Conservation (phyloP, 2,113 vertebrate genomes). For the Corythaixoides concolor region DNA sequence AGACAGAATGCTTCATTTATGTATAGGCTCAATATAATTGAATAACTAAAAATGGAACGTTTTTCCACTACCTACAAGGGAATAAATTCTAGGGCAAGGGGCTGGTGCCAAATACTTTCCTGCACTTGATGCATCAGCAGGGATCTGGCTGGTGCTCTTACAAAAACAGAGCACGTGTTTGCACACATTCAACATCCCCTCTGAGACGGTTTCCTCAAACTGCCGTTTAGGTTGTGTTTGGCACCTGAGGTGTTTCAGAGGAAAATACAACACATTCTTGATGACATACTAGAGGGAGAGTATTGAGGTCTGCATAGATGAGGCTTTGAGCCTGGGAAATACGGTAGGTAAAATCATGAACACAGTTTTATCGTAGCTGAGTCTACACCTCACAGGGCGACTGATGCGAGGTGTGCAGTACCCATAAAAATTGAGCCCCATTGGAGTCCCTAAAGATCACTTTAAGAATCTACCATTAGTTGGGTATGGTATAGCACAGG, state of each 20-base stretch:
- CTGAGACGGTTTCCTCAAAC: background rate
- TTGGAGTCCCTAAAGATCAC: background rate
- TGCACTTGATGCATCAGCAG: conserved; percentile 36
- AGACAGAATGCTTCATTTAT: background rate
- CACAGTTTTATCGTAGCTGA: background rate
- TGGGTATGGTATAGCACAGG: background rate
- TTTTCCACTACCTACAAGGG: conserved; percentile 17
- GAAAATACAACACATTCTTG: conserved; percentile 7
- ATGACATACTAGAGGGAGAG: background rate
- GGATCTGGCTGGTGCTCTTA: conserved; percentile 45
- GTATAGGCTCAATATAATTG: background rate
- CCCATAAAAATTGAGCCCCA: background rate
- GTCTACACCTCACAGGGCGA: background rate
- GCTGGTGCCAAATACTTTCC: conserved; percentile 27
- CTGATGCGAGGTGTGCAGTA: background rate
- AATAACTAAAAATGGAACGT: background rate
- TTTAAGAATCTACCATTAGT: background rate
- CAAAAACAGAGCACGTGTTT: conserved; percentile 30
- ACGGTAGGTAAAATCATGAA: background rate
- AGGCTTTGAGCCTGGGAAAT: background rate
- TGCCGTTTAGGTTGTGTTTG: conserved; percentile 25
- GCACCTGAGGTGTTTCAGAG: conserved; percentile 8
- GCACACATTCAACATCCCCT: conserved; percentile 21
- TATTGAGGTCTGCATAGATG: background rate
- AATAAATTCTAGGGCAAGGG: background rate